A percentile compares a stretch with the other conserved stretches of the same genome.
Conservation (phyloP, 2,113 vertebrate species). For the Ammodramus savannarum region DNA sequence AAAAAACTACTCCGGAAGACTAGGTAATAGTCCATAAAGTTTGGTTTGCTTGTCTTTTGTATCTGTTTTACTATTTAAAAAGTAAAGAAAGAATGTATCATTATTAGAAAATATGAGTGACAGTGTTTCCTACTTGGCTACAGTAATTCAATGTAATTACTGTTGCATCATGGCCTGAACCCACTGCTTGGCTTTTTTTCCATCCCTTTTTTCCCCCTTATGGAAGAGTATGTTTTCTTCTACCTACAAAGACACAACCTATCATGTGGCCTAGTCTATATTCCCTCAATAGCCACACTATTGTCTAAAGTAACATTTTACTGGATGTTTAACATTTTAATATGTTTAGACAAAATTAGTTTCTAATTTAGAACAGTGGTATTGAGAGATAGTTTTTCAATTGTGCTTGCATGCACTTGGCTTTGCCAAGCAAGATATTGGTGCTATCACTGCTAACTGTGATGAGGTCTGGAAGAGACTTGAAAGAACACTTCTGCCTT, state of each 20-base stretch:
- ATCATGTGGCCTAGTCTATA: rapidly evolving
- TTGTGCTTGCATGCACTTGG: not conserved
- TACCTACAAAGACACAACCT: not conserved
- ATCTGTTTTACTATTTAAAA: not conserved
- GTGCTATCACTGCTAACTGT: not conserved
- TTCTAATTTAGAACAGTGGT: not conserved
- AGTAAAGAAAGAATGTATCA: not conserved
- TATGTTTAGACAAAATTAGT: not conserved
- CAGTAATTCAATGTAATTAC: not conserved
- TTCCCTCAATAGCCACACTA: not conserved
- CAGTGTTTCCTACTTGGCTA: not conserved
- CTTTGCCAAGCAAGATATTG: not conserved
- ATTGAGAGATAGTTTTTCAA: not conserved
- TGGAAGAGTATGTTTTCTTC: not conserved
- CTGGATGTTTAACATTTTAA: not conserved
- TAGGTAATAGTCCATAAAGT: conserved; percentile 58
- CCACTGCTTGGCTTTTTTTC: not conserved
- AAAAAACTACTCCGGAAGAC: conserved; percentile 73
- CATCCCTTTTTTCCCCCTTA: rapidly evolving
- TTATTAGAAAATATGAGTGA: not conserved
- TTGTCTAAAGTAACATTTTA: not conserved
- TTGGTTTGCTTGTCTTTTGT: not conserved
- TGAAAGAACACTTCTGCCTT: not conserved
- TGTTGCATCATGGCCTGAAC: not conserved
- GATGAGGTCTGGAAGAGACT: not conserved